phyloP scores from a whole-genome alignment of 2,888 invertebrate genomes.

The Nowickia ferox region DNA sequence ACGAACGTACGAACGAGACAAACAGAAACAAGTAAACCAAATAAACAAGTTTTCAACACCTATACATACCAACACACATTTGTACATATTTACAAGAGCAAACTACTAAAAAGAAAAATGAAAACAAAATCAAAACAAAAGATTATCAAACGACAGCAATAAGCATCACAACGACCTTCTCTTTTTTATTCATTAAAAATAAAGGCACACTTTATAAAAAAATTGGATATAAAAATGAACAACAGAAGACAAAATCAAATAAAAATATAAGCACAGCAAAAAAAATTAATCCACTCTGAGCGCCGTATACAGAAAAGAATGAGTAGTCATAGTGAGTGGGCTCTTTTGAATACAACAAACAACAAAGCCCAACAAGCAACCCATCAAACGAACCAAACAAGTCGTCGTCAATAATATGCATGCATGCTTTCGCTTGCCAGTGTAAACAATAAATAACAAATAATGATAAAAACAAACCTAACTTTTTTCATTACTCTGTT shows the following conservation, averaged over 20 bases:
- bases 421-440: constrained; percentile 37
- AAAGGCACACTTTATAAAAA: constrained; percentile 44
- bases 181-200: constrained; percentile 67
- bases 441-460: constrained; percentile 31
- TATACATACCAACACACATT: constrained; percentile 52
- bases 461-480: constrained; percentile 33
- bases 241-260: constrained; percentile 22
- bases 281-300: constrained; percentile 60
- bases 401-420: constrained; percentile 8
- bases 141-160: constrained; percentile 33
- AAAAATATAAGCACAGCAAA: constrained; percentile 3
- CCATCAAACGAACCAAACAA: constrained; percentile 1
- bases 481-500: background rate
- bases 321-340: constrained; percentile 60
- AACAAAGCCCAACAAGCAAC: background rate
- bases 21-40: constrained; percentile 13
- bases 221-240: constrained; percentile 49
- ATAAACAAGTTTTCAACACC: constrained; percentile 62
- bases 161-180: constrained; percentile 71
- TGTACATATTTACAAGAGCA: constrained; percentile 24
- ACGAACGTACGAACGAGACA: constrained; percentile 18
- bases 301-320: constrained; percentile 70
- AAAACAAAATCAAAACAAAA: constrained; percentile 36
- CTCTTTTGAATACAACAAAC: constrained; percentile 14
- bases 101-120: constrained; percentile 2